These are phyloP conservation scores for Drosophila borealis DNA, from an alignment of 2,888 invertebrate genomes.

Conservation along the genomic window DNA sequence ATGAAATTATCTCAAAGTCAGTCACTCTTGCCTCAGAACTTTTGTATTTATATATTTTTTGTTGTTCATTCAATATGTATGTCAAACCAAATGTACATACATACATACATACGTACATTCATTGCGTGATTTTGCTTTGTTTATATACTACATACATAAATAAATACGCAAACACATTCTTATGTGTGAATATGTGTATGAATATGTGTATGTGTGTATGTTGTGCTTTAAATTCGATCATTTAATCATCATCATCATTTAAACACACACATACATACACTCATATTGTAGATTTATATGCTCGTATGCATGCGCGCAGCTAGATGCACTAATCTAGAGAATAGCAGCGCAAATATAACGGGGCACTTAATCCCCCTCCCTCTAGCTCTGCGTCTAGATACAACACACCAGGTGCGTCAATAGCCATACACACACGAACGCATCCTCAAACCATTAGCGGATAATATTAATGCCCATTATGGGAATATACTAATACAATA, in stretches of 20 bases:
- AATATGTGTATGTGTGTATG: neutral
- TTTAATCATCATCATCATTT: too few species aligned
- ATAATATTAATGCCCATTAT: constrained; percentile 51
- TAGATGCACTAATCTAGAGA: constrained; percentile 22
- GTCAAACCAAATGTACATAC: neutral
- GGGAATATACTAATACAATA: constrained; percentile 8
- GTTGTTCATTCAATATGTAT: neutral
- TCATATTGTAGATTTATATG: neutral
- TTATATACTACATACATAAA: neutral
- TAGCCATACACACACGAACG: constrained; percentile 23
- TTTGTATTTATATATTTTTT: neutral
- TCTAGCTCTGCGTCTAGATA: neutral
- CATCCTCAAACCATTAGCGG: constrained; percentile 48
- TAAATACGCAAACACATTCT: neutral
- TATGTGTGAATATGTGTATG: neutral
- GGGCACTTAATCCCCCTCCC: constrained; percentile 3
- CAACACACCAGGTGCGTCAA: constrained; percentile 47
- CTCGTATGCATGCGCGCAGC: neutral
- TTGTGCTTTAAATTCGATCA: constrained; percentile 11
- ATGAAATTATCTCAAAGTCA: neutral
- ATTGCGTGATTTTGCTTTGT: neutral
- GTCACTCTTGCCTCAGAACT: neutral
- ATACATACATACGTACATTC: constrained; percentile 5
- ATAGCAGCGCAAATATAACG: constrained; percentile 26
- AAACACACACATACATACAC: neutral